Conservation (phyloP, 1,140 invertebrate genomes). For the Medauroidea extradentata region DNA sequence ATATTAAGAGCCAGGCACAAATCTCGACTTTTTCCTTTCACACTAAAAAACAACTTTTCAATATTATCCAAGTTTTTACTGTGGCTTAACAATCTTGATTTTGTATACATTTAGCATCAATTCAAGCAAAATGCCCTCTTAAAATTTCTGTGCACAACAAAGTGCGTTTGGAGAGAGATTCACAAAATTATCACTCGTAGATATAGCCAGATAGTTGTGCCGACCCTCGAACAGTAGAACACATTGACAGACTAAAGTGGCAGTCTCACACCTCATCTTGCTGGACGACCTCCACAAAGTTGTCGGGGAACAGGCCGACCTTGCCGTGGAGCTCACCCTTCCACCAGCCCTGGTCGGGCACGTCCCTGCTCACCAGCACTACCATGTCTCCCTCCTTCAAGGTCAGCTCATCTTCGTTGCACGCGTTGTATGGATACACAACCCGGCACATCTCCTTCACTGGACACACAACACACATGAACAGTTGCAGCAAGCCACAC, state of each 20-base stretch:
- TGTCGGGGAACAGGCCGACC: conserved; percentile 93
- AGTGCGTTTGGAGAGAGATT: too few relatives aligned
- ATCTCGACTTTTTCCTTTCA: too few relatives aligned
- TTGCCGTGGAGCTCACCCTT: conserved; percentile 85
- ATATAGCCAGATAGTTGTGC: not conserved
- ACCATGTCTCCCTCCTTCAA: conserved; percentile 88
- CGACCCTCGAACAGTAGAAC: not conserved
- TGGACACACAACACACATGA: conserved; percentile 28
- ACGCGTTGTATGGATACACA: conserved; percentile 83
- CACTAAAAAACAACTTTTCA: too few relatives aligned
- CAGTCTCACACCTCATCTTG: conserved; percentile 13
- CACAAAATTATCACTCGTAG: too few relatives aligned
- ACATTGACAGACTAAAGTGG: too few relatives aligned
- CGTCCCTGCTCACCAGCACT: conserved; percentile 77
- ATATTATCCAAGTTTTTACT: too few relatives aligned
- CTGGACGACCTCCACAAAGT: conserved; percentile 77
- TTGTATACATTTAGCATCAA: too few relatives aligned
- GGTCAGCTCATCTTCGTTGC: conserved; percentile 91
- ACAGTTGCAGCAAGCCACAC: conserved; percentile 9
- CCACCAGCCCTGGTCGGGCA: conserved; percentile 96
- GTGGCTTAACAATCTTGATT: too few relatives aligned
- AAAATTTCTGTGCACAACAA: too few relatives aligned
- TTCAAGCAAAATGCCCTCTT: too few relatives aligned
- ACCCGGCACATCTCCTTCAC: conserved; percentile 75
- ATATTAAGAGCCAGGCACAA: too few relatives aligned